Conservation (phyloP, 2,888 invertebrate genomes). For the Ochropleura plecta region DNA sequence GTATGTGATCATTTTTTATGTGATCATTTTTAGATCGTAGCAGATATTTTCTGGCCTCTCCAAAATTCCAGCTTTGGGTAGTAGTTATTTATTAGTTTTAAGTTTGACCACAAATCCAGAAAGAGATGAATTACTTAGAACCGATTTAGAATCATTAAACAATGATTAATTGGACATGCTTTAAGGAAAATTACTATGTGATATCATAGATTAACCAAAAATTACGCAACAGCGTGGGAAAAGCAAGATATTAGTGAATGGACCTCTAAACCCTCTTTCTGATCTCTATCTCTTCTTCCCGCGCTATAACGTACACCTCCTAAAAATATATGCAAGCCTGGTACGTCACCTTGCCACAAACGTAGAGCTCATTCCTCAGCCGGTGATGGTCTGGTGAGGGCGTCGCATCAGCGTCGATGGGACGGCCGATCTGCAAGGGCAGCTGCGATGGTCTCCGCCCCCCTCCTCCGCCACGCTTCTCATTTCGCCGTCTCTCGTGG, state of each 20-base stretch:
- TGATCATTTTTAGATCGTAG: no score
- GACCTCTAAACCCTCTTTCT: neutral
- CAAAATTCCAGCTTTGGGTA: neutral
- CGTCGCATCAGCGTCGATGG: slow-evolving; percentile 92
- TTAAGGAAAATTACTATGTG: neutral
- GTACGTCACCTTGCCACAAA: slow-evolving; percentile 92
- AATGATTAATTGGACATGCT: slow-evolving; percentile 28
- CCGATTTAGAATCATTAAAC: neutral
- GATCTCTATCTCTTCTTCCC: neutral
- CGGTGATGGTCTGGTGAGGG: slow-evolving; percentile 92
- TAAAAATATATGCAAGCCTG: slow-evolving; percentile 24
- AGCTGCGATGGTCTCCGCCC: slow-evolving; percentile 92
- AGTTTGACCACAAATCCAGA: neutral
- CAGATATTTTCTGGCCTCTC: neutral
- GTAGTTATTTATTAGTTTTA: neutral
- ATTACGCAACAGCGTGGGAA: slow-evolving; percentile 5
- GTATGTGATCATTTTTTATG: no score
- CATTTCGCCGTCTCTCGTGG: slow-evolving; percentile 94
- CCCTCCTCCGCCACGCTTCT: slow-evolving; percentile 91
- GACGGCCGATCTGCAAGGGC: slow-evolving; percentile 92
- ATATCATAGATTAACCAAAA: neutral
- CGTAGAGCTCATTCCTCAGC: slow-evolving; percentile 92
- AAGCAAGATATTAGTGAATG: neutral
- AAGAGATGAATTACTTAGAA: neutral
- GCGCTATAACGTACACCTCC: slow-evolving; percentile 5